Evolutionary conservation across 2,113 vertebrate genomes (phyloP).

Genomic region (Callaeas wilsoni): DNA sequence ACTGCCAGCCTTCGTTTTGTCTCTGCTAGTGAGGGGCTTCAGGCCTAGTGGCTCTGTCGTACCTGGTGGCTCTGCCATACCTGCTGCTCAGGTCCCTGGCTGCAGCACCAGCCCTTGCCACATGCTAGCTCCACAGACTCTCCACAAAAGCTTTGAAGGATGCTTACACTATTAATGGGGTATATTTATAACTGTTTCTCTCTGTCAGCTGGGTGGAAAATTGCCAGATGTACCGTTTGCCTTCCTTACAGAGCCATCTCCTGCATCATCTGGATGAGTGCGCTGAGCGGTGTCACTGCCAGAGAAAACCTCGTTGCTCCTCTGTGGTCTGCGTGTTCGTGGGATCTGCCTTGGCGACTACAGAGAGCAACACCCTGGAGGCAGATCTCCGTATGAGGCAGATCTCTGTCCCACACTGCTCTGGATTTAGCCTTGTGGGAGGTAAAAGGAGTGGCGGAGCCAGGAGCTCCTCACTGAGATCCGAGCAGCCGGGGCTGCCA

Average conservation of each 20-base stretch:
- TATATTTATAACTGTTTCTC: slow-evolving; percentile 29
- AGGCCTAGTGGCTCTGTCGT: accelerated
- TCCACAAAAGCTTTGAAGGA: neutral
- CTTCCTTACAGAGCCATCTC: neutral
- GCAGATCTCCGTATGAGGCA: accelerated
- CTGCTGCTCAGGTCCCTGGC: neutral
- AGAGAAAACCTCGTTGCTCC: neutral
- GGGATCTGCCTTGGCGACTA: neutral
- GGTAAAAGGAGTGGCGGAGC: neutral
- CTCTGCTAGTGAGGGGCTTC: neutral
- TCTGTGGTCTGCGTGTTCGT: accelerated
- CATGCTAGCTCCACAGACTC: neutral
- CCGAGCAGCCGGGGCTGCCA: neutral
- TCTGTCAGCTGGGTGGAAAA: slow-evolving; percentile 35
- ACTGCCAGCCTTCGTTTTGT: accelerated
- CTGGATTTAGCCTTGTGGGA: neutral
- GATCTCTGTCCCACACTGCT: neutral
- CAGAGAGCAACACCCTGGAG: neutral
- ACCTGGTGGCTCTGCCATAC: neutral
- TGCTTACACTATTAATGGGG: neutral
- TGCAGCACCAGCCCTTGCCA: neutral
- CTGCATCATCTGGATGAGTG: neutral
- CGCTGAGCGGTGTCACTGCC: neutral
- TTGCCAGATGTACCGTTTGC: neutral
- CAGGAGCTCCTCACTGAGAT: neutral